A percentile compares a stretch with the other conserved stretches of the same genome.
These are phyloP conservation scores for Patella ulyssiponensis DNA, from an alignment of 2,888 invertebrate genomes.

Conservation along the genomic window DNA sequence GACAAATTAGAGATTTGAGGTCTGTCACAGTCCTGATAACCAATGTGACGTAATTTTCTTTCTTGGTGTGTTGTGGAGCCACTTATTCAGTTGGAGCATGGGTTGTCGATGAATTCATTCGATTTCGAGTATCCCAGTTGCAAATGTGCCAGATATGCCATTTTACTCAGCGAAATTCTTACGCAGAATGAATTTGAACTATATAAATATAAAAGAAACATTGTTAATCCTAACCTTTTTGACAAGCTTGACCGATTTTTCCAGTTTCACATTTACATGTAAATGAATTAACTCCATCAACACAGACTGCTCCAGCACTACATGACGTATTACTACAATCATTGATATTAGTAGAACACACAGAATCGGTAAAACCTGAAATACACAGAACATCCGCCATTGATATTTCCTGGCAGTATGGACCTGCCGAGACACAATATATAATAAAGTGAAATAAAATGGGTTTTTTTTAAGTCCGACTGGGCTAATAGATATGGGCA, in stretches of 20 bases:
- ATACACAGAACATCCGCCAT: no score
- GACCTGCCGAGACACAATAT: no score
- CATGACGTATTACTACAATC: constrained; percentile 43
- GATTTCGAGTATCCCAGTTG: neutral
- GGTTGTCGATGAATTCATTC: neutral
- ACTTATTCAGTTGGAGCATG: neutral
- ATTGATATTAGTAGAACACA: constrained; percentile 44
- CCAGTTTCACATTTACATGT: constrained; percentile 43
- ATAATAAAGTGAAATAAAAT: no score
- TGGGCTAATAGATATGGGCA: no score
- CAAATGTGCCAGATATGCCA: no score
- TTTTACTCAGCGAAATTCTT: neutral
- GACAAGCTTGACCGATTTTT: constrained; percentile 45
- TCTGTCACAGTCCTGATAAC: no score
- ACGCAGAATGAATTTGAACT: neutral
- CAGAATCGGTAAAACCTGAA: constrained; percentile 42
- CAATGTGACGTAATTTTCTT: no score
- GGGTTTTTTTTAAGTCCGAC: no score
- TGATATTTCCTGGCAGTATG: no score
- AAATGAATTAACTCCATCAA: constrained; percentile 41
- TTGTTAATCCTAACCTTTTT: constrained; percentile 40
- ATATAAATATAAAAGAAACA: neutral
- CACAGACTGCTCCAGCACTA: constrained; percentile 41
- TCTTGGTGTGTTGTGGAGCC: neutral
- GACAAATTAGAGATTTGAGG: no score